phyloP scores from a whole-genome alignment of 2,888 invertebrate genomes.

The Eristalinus aeneus region DNA sequence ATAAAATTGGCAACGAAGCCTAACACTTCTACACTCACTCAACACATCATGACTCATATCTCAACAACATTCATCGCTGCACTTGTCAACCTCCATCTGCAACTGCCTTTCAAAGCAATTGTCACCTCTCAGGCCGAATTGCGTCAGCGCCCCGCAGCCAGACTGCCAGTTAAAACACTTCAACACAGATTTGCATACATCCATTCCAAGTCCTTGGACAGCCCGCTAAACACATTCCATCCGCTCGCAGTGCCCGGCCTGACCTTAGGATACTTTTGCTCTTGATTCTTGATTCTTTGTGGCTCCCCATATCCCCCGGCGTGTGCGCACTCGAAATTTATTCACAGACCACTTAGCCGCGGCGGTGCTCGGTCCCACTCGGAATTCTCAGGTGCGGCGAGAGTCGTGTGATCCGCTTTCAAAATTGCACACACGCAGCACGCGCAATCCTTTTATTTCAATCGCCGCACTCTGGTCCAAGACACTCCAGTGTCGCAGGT shows the following conservation, averaged over 20 bases:
- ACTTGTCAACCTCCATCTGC: neutral
- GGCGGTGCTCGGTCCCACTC: conserved; percentile 6
- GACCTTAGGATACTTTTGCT: conserved; percentile 4
- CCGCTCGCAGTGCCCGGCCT: neutral
- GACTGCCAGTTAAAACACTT: neutral
- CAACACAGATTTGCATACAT: neutral
- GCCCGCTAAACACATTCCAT: neutral
- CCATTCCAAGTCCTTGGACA: neutral
- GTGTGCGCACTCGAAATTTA: neutral
- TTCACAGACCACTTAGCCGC: conserved; percentile 28
- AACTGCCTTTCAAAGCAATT: neutral
- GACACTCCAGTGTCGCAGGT: conserved; percentile 1
- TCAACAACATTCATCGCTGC: too few relatives aligned
- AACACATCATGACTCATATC: too few relatives aligned
- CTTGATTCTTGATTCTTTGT: neutral
- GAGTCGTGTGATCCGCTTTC: conserved; percentile 42
- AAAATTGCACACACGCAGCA: conserved; percentile 48
- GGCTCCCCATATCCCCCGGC: neutral
- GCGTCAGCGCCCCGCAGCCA: neutral
- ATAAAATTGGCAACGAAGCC: too few relatives aligned
- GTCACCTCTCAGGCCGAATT: neutral
- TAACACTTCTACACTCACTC: too few relatives aligned
- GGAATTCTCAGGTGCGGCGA: conserved; percentile 62
- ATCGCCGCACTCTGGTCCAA: neutral
- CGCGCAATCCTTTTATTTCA: conserved; percentile 55